Base-by-base conservation (phyloP, 2,888 invertebrate genomes). In the Polydrusus cervinus region DNA sequence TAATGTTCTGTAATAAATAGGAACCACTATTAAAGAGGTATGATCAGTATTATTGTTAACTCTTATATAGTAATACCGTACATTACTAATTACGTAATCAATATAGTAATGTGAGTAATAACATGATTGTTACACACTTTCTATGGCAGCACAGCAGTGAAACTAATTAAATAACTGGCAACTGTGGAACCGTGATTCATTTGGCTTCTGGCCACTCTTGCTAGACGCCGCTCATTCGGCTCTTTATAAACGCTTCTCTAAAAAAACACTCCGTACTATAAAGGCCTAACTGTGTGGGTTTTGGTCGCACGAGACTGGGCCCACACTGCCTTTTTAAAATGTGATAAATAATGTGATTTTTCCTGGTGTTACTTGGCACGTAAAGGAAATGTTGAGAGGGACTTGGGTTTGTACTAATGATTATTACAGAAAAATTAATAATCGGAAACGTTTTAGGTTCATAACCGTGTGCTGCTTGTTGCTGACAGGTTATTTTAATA, bases 191-290 rank as follows among this genome's bases (percentile, higher is more conserved):
- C 78, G 81, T 85, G 84, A 85, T 82, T 85, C 84, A 84, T 79
- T 82, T 81, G 83, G 83, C 82, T 77, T 73, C 60, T 71, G 79
- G 82, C 83, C 84, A 85, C 82, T 79, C 79, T 77, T 81, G 81
- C 83, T 82, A 84, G 81, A 81, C 81, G 80, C 74, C 78, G 80
- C 80, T 20, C 60, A 57, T 55, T 60, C 66, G 47, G 8, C 66
- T 72, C 64, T 47, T 71, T 55, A 40, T 20, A 73, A 68, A 65
- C 64, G 47, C 34, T 71, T 16, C 38, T 71, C 16, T 34, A 49
- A 43, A 71, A 69, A 71, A 71, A 53, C 43, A 65, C 43, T 71
- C 67, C 73, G 45, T 73, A 73, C 67, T 73, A 73, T 67, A 67
- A 67, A 73, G 61, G 67, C 61, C 30, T 43, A 60, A 62, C 60